phyloP scores from a whole-genome alignment of 1,140 invertebrate genomes.

The Drosophila lacertosa region DNA sequence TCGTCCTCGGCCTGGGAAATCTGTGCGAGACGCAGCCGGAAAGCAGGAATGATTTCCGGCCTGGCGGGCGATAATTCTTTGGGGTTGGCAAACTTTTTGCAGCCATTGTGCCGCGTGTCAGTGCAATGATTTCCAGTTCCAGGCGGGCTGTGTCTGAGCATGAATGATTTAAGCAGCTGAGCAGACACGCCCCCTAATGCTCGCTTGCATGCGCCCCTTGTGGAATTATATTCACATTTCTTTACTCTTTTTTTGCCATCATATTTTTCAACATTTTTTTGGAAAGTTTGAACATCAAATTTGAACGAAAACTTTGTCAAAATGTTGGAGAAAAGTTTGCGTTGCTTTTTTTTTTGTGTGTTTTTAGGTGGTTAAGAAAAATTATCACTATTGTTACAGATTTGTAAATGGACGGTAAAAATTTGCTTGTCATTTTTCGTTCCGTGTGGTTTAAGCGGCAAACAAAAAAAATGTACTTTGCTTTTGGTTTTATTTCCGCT shows the following conservation, averaged over 20 bases:
- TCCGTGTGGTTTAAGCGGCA: slow-evolving; percentile 4
- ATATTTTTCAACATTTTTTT: slow-evolving; percentile 69
- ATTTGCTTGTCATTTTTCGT: slow-evolving; percentile 38
- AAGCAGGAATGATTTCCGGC: slow-evolving; percentile 73
- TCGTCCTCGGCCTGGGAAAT: slow-evolving; percentile 28
- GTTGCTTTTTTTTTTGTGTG: slow-evolving; percentile 4
- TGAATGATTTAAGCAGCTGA: slow-evolving; percentile 67
- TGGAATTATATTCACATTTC: slow-evolving; percentile 66
- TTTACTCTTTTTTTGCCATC: slow-evolving; percentile 17
- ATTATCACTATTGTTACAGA: slow-evolving; percentile 79
- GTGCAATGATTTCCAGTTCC: slow-evolving; percentile 42
- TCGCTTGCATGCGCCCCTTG: slow-evolving; percentile 20
- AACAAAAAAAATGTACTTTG: no score
- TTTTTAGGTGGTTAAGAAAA: slow-evolving; percentile 50
- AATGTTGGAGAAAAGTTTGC: slow-evolving; percentile 67
- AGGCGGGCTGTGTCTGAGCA: slow-evolving; percentile 29
- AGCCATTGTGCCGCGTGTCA: slow-evolving; percentile 59
- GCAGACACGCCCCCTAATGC: background rate
- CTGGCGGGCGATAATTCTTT: slow-evolving; percentile 69
- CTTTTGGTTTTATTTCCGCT: no score
- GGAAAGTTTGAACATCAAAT: slow-evolving; percentile 50
- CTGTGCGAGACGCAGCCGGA: slow-evolving; percentile 51
- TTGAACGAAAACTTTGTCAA: slow-evolving; percentile 62
- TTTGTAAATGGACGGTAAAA: slow-evolving; percentile 59
- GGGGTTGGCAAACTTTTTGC: slow-evolving; percentile 62